Base-by-base conservation (phyloP, 2,888 invertebrate genomes). In the Andrena dorsata region DNA sequence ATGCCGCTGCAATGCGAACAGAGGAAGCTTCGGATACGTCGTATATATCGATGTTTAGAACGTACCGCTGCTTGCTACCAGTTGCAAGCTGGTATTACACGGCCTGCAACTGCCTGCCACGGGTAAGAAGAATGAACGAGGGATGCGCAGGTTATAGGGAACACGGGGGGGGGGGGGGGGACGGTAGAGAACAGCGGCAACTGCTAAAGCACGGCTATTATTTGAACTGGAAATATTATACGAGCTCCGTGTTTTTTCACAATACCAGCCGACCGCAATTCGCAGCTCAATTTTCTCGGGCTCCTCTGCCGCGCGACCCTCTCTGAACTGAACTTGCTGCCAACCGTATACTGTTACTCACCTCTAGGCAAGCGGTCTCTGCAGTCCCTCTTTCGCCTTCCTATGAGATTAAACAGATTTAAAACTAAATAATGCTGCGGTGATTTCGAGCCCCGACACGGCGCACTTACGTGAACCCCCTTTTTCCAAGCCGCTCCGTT, bases 1-100 rank as follows among this genome's bases (percentile, higher is more conserved):
- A 72, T 64, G 63, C 56, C 23, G 53, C 32, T 28, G 28, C 28
- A 20, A 47, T 32, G 6, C 56, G 69, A 49, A 72, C 23, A 35
- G 66, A 26, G 53, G n/a, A 66, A 26, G 49, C 41, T 10, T 10
- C 5, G 49, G 56, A 30, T 51, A 65, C 56, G 10, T 49, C n/a
- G 71, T 65, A 76, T 76, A 65, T 65, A 76, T 76, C 53, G 80
- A 68, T 68, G 72, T 26, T 23, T 41, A 26, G 53, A 70, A 35
- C 41, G 23, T 28, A 23, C 73, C 5, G 16, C 20, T 20, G 28
- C 63, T 65, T 47, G 65, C 49, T 23, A 49, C 51, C 3, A 28
- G 53, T 13, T 66, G 16, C 53, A 63, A 63, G 53, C 23, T 51
- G 61, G 66, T 68, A 68, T 75, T 53, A 30, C 77, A 49, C 68